These are phyloP conservation scores for Erebia aethiops DNA, from an alignment of 2,888 invertebrate species.

Conservation along the genomic window DNA sequence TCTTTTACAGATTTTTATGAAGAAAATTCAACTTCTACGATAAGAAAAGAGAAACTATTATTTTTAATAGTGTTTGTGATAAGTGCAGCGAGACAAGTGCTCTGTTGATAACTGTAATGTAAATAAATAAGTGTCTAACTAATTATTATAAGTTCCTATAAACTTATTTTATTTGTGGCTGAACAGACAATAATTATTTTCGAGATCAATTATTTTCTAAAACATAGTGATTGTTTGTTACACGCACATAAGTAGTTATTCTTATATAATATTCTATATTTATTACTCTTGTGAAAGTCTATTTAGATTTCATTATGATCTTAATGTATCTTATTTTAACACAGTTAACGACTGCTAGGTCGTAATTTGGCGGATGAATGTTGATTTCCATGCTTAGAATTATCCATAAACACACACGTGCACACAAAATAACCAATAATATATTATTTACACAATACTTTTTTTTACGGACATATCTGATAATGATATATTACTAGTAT, in stretches of 20 bases:
- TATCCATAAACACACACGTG: background rate
- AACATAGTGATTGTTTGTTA: slow-evolving; percentile 5
- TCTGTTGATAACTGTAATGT: slow-evolving; percentile 57
- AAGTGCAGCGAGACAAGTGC: slow-evolving; percentile 48
- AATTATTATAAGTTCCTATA: slow-evolving; percentile 37
- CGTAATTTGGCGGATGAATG: background rate
- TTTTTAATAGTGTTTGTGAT: slow-evolving; percentile 49
- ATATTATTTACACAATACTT: too few relatives aligned
- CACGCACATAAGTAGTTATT: slow-evolving; percentile 20
- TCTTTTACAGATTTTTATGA: slow-evolving; percentile 65
- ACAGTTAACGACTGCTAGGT: background rate
- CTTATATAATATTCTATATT: background rate
- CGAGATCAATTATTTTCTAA: slow-evolving; percentile 32
- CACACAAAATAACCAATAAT: background rate
- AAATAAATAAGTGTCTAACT: slow-evolving; percentile 31
- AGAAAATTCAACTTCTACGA: slow-evolving; percentile 55
- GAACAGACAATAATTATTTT: slow-evolving; percentile 64
- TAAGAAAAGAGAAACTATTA: slow-evolving; percentile 49
- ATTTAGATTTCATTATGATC: background rate
- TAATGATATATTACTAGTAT: background rate
- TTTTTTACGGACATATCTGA: too few relatives aligned
- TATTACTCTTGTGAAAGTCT: background rate
- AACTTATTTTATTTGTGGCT: slow-evolving; percentile 49
- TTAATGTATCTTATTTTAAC: background rate
- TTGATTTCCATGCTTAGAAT: background rate